These are phyloP conservation scores for Diarsia dahlii DNA, from an alignment of 2,888 invertebrate species.

Conservation along the genomic window DNA sequence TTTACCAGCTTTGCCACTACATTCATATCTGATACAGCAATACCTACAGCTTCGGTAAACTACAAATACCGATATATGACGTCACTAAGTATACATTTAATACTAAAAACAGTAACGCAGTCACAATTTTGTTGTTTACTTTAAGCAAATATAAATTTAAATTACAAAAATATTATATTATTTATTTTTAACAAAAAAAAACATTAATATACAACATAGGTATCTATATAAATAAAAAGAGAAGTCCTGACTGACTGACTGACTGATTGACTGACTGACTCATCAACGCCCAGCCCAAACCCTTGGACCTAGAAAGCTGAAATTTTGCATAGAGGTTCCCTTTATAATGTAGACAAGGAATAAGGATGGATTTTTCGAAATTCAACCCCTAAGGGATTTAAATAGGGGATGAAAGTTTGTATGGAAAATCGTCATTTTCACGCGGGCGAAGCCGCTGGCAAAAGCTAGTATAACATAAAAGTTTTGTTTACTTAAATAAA, in stretches of 20 bases:
- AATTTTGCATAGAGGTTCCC: no score
- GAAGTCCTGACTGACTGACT: no score
- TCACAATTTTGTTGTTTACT: not conserved
- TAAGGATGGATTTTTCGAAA: no score
- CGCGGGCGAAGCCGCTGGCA: no score
- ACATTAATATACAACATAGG: not conserved
- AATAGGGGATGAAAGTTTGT: no score
- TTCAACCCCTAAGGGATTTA: no score
- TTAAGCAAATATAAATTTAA: not conserved
- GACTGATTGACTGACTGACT: no score
- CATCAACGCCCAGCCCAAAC: no score
- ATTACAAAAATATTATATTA: not conserved
- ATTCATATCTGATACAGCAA: constrained; percentile 3
- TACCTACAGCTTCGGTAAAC: constrained; percentile 4
- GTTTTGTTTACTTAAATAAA: constrained; percentile 17
- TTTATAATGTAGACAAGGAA: no score
- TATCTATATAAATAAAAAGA: not conserved
- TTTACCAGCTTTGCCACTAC: constrained; percentile 8
- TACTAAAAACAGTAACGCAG: not conserved
- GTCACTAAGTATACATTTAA: constrained; percentile 21
- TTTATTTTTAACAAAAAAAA: not conserved
- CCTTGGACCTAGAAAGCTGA: no score
- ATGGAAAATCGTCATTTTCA: no score
- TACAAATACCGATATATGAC: constrained; percentile 8
- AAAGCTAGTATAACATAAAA: constrained; percentile 19